These are phyloP conservation scores for Eublepharis macularius DNA, from an alignment of 2,113 vertebrate genomes.

Conservation along the genomic window DNA sequence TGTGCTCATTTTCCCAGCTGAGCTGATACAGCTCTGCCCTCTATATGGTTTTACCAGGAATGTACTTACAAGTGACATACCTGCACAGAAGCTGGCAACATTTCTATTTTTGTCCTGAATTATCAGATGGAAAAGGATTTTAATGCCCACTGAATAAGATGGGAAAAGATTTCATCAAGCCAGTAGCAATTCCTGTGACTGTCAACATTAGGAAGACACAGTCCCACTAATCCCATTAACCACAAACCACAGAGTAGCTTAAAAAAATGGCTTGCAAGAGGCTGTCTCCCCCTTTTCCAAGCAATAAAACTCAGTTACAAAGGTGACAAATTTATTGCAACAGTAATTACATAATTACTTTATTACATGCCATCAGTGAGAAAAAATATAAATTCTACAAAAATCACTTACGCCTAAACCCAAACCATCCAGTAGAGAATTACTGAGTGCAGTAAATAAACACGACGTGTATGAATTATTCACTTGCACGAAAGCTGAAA, in stretches of 20 bases:
- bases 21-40: no score
- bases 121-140: no score
- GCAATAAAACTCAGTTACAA: conserved; percentile 41
- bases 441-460: conserved; percentile 48
- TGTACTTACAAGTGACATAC: no score
- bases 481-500: conserved; percentile 9
- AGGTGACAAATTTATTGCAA: conserved; percentile 62
- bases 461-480: conserved; percentile 28
- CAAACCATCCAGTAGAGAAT: conserved; percentile 33
- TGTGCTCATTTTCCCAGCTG: no score
- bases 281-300: conserved; percentile 3
- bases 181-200: conserved; percentile 5
- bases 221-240: conserved; percentile 25
- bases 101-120: no score
- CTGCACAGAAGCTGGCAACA: no score
- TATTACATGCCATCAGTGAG: conserved; percentile 53
- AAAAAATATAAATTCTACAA: conserved; percentile 50
- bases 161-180: conserved; percentile 8
- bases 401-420: conserved; percentile 38
- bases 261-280: conserved; percentile 2
- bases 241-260: conserved; percentile 49
- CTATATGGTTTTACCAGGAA: no score
- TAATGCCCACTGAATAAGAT: neutral
- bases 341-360: conserved; percentile 60
- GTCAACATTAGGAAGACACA: conserved; percentile 26